Base-by-base conservation (phyloP, 2,113 vertebrate species). In the Oryzias woworae region DNA sequence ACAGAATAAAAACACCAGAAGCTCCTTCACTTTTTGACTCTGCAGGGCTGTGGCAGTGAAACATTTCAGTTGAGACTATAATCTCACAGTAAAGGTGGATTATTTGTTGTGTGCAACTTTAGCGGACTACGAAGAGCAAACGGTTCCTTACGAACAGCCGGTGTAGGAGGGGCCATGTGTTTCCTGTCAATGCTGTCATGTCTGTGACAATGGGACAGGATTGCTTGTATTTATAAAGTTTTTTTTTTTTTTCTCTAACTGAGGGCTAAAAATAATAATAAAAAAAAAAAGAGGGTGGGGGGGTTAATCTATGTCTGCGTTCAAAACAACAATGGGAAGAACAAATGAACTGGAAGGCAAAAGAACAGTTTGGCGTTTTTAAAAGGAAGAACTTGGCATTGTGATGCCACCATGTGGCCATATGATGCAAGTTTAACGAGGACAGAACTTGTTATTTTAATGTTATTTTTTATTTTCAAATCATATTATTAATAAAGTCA, bases 401-500 rank as follows among this genome's bases (percentile, higher is more conserved):
- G 73, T 82, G 70, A 85, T 85, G 91, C 91, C 92, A 93, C 92
- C 90, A 85, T 93, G 92, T 93, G 92, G 92, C 85, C 82, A 81
- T 87, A 85, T 79, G 80, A 89, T 90, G 91, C 91, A 90, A 92
- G 87, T 90, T 84, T 81, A 79, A 87, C 78, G 42, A 91, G 81
- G 87, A 90, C 73, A 77, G 88, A 89, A 84, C 69, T 78, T 87
- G 84, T 90, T 91, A 85, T 89, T 93, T 92, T 92, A 87, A 88
- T 89, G 79, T 89, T 87, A 79, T 82, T 91, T 90, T 91, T 92
- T 87, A 87, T 91, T 89, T 87, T 85, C 68, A 90, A 91, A 90
- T 89, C 87, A 91, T 90, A 91, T 90, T 90, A 90, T 89, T 90
- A 92, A 92, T 92, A 92, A 92, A 92, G 87, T 92, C 90, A 89